Base-by-base conservation (phyloP, 1,140 invertebrate species). In the Aphaenogaster rudis region DNA sequence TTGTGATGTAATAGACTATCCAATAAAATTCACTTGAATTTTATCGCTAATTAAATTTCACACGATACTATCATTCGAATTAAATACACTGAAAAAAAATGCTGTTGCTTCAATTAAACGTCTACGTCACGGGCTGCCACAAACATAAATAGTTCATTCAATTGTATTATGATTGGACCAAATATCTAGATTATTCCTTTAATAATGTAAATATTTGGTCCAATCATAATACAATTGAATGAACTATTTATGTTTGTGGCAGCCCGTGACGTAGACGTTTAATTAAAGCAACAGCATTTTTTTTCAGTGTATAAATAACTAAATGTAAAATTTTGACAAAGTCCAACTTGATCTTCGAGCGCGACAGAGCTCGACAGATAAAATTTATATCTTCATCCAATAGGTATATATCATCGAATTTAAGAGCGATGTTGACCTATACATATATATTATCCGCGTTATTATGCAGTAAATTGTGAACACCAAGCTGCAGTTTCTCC, bases 21-120 rank as follows among this genome's bases (percentile, higher is more conserved):
- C 17, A 1, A 39, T 36, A 39, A 72, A 72, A 72, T 71, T 57
- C 0, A 45, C 48, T 71, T 33, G 66, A 28, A 78, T 52, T 57
- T 21, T 42, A 2, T n/a, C n/a, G 36, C 8, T 9, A 54, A 74
- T 59, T 57, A 1, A 39, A 57, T 28, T 28, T 39, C 36, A 15
- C 17, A 42, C 21, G n/a, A 57, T 15, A 39, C 11, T 39, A 21
- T 3, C 6, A 21, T 63, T 45, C 8, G 7, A 61, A 54, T 54
- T 39, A 54, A 54, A 54, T 15, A 21, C 21, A 21, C 21, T 21
- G 21, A 21, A 21, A 21, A 21, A 21, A 21, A 21, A 21, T 21
- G 21, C 21, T 21, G 21, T 21, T 21, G 21, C 21, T 21, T 21
- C 21, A 21, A 21, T 21, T 21, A 21, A 21, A 21, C 21, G 21